Evolutionary conservation across 2,113 vertebrate genomes (phyloP), one percentile per base, ranked within the genome.

Genomic region (Rhinoderma darwinii): DNA sequence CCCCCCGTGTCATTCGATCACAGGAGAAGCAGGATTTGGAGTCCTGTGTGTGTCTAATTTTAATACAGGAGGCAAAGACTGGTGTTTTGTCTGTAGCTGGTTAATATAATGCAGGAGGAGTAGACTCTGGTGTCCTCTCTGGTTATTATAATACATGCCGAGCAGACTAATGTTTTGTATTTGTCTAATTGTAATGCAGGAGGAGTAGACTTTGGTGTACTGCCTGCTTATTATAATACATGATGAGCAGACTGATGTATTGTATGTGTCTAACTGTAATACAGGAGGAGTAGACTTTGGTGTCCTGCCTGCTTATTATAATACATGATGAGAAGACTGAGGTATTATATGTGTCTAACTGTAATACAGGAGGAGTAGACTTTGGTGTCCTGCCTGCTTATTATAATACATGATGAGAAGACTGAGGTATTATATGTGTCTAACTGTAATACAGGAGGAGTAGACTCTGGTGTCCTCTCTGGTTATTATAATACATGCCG

Each of bases 311-410:
- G n/a, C n/a, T n/a, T n/a, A n/a, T n/a, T 43, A 43, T 43, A 5
- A 43, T 5, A 43, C 4, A 5, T 5, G 4, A 43, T 4, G 9
- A 9, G 41, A 43, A 4, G 41, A 43, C 41, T 43, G 41, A 2
- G 8, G 47, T 50, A 0, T 15, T 1, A 2, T 8, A 2, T 0
- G 5, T 7, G n/a, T n/a, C n/a, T n/a, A n/a, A n/a, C n/a, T 50
- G 14, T 50, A 14, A 50, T 5, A 43, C 4, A 5, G 12, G 47
- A 11, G 14, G 47, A 11, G 14, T 11, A 50, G 47, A 50, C 47
- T 50, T 2, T 14, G 47, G 47, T 50, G 56, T 59, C 20, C 56
- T 59, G 56, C 6, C 4, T 59, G 56, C 8, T 50, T 2, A 22
- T n/a, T 59, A 59, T 27, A n/a, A 59, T 59, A 59, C 56, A 8